Evolutionary conservation across 2,113 vertebrate species (phyloP).

Genomic region (Melanotaenia duboulayi): DNA sequence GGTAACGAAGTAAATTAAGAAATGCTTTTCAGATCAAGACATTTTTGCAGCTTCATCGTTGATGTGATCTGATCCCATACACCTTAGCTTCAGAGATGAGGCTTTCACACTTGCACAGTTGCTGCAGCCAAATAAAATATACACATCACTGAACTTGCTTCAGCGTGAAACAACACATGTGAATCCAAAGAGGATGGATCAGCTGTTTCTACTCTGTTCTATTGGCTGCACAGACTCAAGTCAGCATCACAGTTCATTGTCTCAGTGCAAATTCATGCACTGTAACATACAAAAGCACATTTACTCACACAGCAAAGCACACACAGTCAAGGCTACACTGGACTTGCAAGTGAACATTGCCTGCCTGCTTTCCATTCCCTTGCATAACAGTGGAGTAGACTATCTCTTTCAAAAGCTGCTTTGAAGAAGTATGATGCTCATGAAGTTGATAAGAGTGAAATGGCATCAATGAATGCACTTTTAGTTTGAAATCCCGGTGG

Average conservation of each 20-base stretch:
- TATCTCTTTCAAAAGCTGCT: slow-evolving; percentile 1
- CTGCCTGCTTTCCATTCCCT: slow-evolving; percentile 35
- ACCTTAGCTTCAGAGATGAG: slow-evolving; percentile 18
- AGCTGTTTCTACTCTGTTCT: slow-evolving; percentile 54
- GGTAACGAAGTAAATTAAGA: slow-evolving; percentile 37
- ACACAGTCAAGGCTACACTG: slow-evolving; percentile 26
- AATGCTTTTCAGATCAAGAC: slow-evolving; percentile 1
- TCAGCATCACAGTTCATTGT: slow-evolving; percentile 24
- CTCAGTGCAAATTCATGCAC: slow-evolving; percentile 14
- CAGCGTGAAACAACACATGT: slow-evolving; percentile 25
- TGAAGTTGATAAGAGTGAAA: slow-evolving; percentile 13
- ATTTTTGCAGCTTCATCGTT: slow-evolving; percentile 25
- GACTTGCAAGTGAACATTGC: slow-evolving; percentile 28
- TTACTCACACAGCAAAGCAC: slow-evolving; percentile 25
- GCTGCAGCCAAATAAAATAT: slow-evolving; percentile 7
- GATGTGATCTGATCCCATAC: slow-evolving; percentile 8
- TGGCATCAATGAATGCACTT: background rate
- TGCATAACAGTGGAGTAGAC: no score
- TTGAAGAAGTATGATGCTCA: slow-evolving; percentile 8
- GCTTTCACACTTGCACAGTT: background rate
- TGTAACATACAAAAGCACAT: slow-evolving; percentile 7
- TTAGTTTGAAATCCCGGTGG: slow-evolving; percentile 27
- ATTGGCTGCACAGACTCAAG: slow-evolving; percentile 39
- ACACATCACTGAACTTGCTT: slow-evolving; percentile 17
- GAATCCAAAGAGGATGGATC: slow-evolving; percentile 31